Conservation (phyloP, 2,888 invertebrate species). For the Heterodera filipjevi region DNA sequence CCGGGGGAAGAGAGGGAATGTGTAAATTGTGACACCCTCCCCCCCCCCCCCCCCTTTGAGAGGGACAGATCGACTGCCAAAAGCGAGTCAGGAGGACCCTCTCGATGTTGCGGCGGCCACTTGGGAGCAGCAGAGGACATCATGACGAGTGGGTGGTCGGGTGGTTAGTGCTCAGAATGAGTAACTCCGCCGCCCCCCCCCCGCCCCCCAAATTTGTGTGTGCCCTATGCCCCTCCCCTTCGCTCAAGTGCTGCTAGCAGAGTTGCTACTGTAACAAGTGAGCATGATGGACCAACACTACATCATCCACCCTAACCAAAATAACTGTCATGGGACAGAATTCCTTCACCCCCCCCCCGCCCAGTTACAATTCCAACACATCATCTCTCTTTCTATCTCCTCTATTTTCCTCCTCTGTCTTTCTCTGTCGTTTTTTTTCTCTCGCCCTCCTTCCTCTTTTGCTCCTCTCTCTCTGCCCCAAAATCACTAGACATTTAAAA, state of each 20-base stretch:
- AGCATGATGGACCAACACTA: not conserved
- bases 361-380: too few species aligned
- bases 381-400: too few species aligned
- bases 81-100: not conserved
- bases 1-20: not conserved
- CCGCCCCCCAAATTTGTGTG: not conserved
- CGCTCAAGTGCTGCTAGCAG: not conserved
- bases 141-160: too few species aligned
- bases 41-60: not conserved
- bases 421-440: too few species aligned
- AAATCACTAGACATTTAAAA: too few species aligned
- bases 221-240: not conserved
- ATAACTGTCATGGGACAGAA: constrained; percentile 6
- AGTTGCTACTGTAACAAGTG: not conserved
- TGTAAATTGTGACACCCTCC: not conserved
- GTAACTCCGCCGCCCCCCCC: not conserved
- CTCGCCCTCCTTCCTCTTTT: too few species aligned
- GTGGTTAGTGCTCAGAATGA: not conserved
- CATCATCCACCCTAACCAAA: not conserved
- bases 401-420: too few species aligned
- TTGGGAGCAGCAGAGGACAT: not conserved
- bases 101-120: not conserved
- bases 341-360: not conserved
- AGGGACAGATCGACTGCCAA: not conserved
- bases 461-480: too few species aligned